Base-by-base conservation (phyloP, 2,797 vertebrate species). In the Carapus acus region DNA sequence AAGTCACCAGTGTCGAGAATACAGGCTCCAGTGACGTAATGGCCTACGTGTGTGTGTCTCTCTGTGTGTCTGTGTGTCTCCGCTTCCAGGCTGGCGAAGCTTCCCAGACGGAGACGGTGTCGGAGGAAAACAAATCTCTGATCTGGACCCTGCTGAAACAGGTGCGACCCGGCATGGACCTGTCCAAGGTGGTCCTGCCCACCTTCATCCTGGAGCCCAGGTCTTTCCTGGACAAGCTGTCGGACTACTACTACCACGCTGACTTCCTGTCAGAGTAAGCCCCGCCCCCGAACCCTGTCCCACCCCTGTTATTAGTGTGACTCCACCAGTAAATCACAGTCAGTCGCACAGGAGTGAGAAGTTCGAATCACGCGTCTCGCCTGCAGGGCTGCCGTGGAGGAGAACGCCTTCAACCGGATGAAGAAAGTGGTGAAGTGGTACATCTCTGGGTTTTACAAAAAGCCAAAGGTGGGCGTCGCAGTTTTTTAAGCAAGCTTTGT, bases 401-500 rank as follows among this genome's bases (percentile, higher is more conserved):
- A 98, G 78, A 97, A 99, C 27, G 91, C 95, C 46, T 98, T 94
- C 73, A 89, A 92, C 63, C 91, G 95, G 17, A 91, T 99, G 91
- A 96, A 95, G 86, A 94, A 94, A 82, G 94, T 99, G 58, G 95
- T 98, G 57, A 97, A 95, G 75, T 99, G 95, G 96, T 99, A 99
- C 88, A 91, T 99, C 71, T 99, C 95, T 23, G 96, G 96, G 69
- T 99, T 98, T 83, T 98, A 98, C 86, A 98, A 98, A 79, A 99
- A 98, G 81, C 96, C 96, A 87, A 91, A 97, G 92, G 96, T 2
- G 49, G 21, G 21, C 4, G 8, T 2, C 36, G 12, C 17, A 38
- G 0, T 36, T 21, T n/a, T n/a, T n/a, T n/a, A n/a, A n/a, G n/a
- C n/a, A n/a, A n/a, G n/a, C n/a, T n/a, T n/a, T n/a, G n/a, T n/a